phyloP scores from a whole-genome alignment of 2,113 vertebrate genomes.

The Microcebus murinus region DNA sequence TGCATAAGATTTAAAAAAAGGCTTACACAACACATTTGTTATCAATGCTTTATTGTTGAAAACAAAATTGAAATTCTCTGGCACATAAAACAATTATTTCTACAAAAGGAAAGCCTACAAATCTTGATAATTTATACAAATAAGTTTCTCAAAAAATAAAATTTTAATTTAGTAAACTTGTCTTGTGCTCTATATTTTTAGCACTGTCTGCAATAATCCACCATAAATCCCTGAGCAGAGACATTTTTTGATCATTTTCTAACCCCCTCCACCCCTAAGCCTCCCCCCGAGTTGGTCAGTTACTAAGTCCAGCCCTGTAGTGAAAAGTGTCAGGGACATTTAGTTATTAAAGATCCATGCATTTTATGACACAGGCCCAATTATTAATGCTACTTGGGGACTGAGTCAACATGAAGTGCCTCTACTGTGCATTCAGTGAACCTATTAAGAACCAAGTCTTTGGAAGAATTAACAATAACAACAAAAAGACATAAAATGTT shows the following conservation, averaged over 20 bases:
- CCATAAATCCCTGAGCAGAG: slow-evolving; percentile 98
- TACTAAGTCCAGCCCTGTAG: slow-evolving; percentile 83
- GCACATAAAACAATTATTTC: slow-evolving; percentile 92
- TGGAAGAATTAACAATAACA: slow-evolving; percentile 70
- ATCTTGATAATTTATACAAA: slow-evolving; percentile 99
- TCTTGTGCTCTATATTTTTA: slow-evolving; percentile 90
- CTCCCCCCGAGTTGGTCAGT: slow-evolving; percentile 79
- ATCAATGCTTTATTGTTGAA: slow-evolving; percentile 95
- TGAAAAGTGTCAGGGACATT: slow-evolving; percentile 84
- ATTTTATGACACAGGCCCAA: slow-evolving; percentile 76
- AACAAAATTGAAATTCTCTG: slow-evolving; percentile 92
- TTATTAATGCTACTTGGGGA: slow-evolving; percentile 75
- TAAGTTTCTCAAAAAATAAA: slow-evolving; percentile 96
- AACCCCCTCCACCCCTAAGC: slow-evolving; percentile 78
- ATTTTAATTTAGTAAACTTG: slow-evolving; percentile 98
- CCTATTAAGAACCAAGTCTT: slow-evolving; percentile 73
- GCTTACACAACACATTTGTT: slow-evolving; percentile 81
- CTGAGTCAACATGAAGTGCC: slow-evolving; percentile 74
- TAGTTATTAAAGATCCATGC: slow-evolving; percentile 73
- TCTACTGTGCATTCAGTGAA: slow-evolving; percentile 79
- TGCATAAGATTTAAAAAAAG: slow-evolving; percentile 58
- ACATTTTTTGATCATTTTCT: slow-evolving; percentile 89
- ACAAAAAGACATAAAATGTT: slow-evolving; percentile 77
- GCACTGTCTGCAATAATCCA: slow-evolving; percentile 93
- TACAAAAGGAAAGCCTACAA: slow-evolving; percentile 97